A percentile compares a stretch with the other conserved stretches of the same genome.
Conservation (phyloP, 2,113 vertebrate species). For the Sinocyclocheilus grahami region DNA sequence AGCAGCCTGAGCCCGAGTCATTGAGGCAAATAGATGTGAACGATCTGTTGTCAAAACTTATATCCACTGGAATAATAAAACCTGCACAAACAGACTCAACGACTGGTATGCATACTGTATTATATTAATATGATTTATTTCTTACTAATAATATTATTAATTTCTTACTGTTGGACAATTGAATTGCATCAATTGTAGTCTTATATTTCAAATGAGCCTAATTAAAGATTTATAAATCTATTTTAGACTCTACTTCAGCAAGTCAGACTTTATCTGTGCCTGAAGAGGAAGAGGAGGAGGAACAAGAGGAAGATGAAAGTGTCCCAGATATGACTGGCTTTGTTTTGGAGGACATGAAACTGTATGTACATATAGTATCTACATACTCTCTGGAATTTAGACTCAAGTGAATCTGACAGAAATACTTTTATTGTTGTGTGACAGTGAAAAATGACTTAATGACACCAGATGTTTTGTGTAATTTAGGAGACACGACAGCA, state of each 20-base stretch:
- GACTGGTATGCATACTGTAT: conserved; percentile 59
- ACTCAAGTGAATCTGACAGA: neutral
- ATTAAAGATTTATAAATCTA: conserved; percentile 23
- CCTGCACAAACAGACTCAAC: conserved; percentile 76
- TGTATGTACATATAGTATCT: conserved; percentile 75
- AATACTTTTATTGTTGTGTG: neutral
- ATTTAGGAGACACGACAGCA: conserved; percentile 86
- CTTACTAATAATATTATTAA: too few species aligned
- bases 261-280: conserved; percentile 64
- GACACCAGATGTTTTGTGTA: neutral
- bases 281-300: conserved; percentile 84
- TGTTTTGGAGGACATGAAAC: conserved; percentile 88
- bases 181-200: neutral
- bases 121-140: too few species aligned
- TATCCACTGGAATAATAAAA: conserved; percentile 92
- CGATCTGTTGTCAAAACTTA: conserved; percentile 90
- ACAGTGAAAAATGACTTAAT: neutral
- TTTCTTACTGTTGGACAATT: neutral
- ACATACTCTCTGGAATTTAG: neutral
- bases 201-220: neutral
- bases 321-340: conserved; percentile 93
- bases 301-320: conserved; percentile 84
- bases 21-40: conserved; percentile 96
- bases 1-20: conserved; percentile 83
- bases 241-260: conserved; percentile 75